Percentiles rank a stretch among this genome's conserved stretches.
Conservation (phyloP, 37 sponge, comb jelly and placozoan genomes). For the Chondrilla cf. caribensis region DNA sequence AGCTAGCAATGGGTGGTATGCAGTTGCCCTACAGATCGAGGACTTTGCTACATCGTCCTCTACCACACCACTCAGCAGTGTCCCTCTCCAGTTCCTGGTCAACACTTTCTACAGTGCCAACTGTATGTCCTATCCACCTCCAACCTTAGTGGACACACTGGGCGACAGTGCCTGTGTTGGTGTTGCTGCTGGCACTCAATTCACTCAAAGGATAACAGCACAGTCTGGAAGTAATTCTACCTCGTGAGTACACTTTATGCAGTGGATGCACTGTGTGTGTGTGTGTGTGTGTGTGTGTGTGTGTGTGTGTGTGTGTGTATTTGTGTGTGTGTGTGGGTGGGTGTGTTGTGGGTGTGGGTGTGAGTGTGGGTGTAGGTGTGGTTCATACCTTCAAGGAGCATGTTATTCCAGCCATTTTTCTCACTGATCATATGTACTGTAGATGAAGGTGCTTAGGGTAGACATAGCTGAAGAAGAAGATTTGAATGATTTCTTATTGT, state of each 20-base stretch:
- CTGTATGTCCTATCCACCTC: not conserved
- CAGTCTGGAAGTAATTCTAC: not conserved
- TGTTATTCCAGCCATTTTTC: too few relatives aligned
- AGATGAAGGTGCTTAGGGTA: too few relatives aligned
- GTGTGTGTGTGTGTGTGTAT: too few relatives aligned
- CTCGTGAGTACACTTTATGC: not conserved
- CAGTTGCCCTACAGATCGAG: constrained; percentile 15
- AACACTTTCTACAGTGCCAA: not conserved
- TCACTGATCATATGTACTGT: too few relatives aligned
- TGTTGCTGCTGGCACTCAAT: not conserved
- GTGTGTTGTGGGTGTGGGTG: not conserved
- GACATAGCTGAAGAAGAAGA: too few relatives aligned
- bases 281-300: too few relatives aligned
- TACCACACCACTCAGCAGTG: constrained; percentile 11
- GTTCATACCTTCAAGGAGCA: too few relatives aligned
- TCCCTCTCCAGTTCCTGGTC: constrained; percentile 14
- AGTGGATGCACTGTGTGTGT: not conserved
- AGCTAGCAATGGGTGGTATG: not conserved
- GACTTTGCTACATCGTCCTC: not conserved
- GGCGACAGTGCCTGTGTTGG: not conserved
- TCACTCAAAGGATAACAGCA: constrained; percentile 4
- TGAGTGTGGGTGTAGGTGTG: not conserved
- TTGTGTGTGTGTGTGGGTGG: not conserved
- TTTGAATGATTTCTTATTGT: too few relatives aligned
- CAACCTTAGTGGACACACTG: not conserved